Evolutionary conservation across 2,797 vertebrate genomes (phyloP).

Genomic region (Trachops cirrhosus): DNA sequence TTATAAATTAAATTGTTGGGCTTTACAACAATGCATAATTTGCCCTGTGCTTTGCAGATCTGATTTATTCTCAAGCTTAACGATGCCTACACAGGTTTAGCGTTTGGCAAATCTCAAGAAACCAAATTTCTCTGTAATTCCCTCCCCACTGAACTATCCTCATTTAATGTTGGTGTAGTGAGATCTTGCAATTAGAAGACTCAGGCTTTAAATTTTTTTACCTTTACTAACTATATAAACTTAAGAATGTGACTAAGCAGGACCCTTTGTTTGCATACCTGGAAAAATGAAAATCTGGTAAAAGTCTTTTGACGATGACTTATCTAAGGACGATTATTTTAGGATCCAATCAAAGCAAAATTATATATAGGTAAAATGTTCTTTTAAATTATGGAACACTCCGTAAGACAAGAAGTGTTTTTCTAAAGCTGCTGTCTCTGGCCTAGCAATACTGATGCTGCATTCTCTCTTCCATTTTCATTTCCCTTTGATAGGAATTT

Average conservation of each 20-base stretch:
- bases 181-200: not conserved
- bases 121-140: not conserved
- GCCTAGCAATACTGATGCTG: not conserved
- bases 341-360: not conserved
- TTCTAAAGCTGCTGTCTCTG: not conserved
- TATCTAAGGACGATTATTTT: not conserved
- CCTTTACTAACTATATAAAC: not conserved
- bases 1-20: slow-evolving; percentile 46
- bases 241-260: not conserved
- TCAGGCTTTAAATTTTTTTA: not conserved
- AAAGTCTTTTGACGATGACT: not conserved
- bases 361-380: not conserved
- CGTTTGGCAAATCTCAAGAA: not conserved
- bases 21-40: slow-evolving; percentile 42
- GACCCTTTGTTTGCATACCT: not conserved
- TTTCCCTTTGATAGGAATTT: not conserved
- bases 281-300: not conserved
- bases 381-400: not conserved
- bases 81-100: not conserved
- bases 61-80: slow-evolving; percentile 22
- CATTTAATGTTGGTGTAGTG: not conserved
- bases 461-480: not conserved
- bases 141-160: not conserved
- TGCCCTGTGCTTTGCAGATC: not conserved
- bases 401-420: not conserved